Conservation (phyloP, 2,888 invertebrate species). For the Esperia sulphurella region DNA sequence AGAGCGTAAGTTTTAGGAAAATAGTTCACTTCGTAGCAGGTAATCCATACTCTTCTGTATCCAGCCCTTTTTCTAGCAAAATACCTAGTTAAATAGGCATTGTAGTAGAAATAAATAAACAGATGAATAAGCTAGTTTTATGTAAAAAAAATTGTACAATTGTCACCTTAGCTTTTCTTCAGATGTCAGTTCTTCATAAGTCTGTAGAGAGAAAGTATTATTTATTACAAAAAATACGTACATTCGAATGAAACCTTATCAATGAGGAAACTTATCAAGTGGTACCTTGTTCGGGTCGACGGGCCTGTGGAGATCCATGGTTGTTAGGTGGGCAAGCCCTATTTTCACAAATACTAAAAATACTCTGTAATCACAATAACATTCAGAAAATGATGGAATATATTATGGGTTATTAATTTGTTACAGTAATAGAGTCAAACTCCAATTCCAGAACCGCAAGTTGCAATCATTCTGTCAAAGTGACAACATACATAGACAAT, state of each 20-base stretch:
- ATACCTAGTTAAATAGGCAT: too few relatives aligned
- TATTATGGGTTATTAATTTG: background rate
- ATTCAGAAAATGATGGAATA: background rate
- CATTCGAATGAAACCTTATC: slow-evolving; percentile 18
- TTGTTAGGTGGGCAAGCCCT: slow-evolving; percentile 8
- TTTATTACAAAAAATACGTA: slow-evolving; percentile 10
- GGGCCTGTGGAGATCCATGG: slow-evolving; percentile 71
- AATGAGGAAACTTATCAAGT: slow-evolving; percentile 8
- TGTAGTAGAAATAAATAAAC: too few relatives aligned
- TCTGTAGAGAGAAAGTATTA: slow-evolving; percentile 72
- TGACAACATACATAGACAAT: too few relatives aligned
- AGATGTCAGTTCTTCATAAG: slow-evolving; percentile 84
- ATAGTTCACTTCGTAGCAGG: too few relatives aligned
- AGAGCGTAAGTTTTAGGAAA: too few relatives aligned
- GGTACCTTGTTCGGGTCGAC: slow-evolving; percentile 71
- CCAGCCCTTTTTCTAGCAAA: too few relatives aligned
- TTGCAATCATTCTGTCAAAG: slow-evolving; percentile 23
- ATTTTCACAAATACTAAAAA: background rate
- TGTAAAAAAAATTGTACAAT: background rate
- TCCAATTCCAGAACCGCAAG: slow-evolving; percentile 10
- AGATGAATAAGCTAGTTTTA: too few relatives aligned
- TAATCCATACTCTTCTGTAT: too few relatives aligned
- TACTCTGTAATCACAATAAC: background rate
- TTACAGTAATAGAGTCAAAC: too few relatives aligned
- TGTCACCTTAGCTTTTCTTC: slow-evolving; percentile 87